Evolutionary conservation across 2,113 vertebrate genomes (phyloP).

Genomic region (Cichladusa arquata): DNA sequence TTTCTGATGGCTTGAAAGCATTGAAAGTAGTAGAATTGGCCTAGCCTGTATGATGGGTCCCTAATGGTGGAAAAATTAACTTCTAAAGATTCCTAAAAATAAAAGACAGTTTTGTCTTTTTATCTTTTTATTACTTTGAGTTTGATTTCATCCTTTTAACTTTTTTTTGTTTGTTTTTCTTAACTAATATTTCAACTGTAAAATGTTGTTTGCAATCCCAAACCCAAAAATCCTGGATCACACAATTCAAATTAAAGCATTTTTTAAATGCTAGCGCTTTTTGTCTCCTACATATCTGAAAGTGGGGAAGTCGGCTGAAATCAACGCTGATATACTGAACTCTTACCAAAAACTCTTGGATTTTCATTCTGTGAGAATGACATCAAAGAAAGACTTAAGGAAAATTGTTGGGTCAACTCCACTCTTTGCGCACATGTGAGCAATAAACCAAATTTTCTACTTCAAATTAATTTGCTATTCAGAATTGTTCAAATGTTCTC

Average conservation of each 20-base stretch:
- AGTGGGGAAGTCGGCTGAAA: background rate
- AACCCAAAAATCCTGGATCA: background rate
- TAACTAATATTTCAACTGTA: background rate
- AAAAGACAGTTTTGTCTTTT: background rate
- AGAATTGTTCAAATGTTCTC: background rate
- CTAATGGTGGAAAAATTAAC: background rate
- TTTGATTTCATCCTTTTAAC: background rate
- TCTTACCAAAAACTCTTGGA: background rate
- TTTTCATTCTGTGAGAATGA: background rate
- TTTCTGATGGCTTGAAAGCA: background rate
- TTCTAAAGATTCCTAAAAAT: background rate
- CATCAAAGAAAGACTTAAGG: background rate
- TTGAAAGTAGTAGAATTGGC: background rate
- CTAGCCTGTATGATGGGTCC: background rate
- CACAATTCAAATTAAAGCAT: background rate
- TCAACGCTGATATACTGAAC: background rate
- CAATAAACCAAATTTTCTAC: background rate
- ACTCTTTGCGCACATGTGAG: background rate
- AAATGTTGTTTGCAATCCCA: background rate
- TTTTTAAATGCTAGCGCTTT: background rate
- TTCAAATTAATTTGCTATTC: background rate
- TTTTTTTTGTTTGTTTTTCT: background rate
- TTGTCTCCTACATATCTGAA: background rate
- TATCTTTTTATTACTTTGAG: background rate
- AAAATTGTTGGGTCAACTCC: background rate